These are phyloP conservation scores for Andrena fulva DNA, from an alignment of 2,888 invertebrate genomes.

Conservation along the genomic window DNA sequence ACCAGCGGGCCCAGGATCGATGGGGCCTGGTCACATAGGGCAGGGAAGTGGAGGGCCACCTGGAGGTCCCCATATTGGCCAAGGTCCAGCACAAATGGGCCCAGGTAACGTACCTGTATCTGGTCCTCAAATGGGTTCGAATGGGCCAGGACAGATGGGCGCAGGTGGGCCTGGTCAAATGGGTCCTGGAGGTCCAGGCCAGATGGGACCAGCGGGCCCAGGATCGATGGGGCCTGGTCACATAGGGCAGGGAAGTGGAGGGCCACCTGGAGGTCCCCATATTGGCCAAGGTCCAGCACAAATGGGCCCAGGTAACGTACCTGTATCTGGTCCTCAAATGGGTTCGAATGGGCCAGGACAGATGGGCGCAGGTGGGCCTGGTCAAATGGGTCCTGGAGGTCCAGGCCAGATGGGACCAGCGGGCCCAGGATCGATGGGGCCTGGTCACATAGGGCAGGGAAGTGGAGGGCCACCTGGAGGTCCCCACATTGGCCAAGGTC, in stretches of 20 bases:
- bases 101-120: conserved; percentile 73
- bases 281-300: conserved; percentile 73
- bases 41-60: conserved; percentile 73
- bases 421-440: conserved; percentile 73
- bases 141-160: conserved; percentile 73
- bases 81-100: conserved; percentile 71
- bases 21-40: conserved; percentile 79
- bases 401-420: conserved; percentile 67
- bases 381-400: conserved; percentile 79
- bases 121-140: conserved; percentile 68
- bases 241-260: conserved; percentile 78
- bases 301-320: conserved; percentile 75
- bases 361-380: conserved; percentile 70
- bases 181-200: conserved; percentile 69
- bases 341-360: conserved; percentile 71
- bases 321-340: conserved; percentile 63
- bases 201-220: conserved; percentile 72
- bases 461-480: conserved; percentile 65
- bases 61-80: conserved; percentile 66
- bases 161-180: conserved; percentile 79
- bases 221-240: conserved; percentile 76
- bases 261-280: conserved; percentile 53
- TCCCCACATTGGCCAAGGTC: conserved; percentile 70
- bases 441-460: conserved; percentile 80
- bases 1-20: conserved; percentile 71